Evolutionary conservation across 2,797 vertebrate genomes (phyloP).

Genomic region (Poeciliopsis presidionis): DNA sequence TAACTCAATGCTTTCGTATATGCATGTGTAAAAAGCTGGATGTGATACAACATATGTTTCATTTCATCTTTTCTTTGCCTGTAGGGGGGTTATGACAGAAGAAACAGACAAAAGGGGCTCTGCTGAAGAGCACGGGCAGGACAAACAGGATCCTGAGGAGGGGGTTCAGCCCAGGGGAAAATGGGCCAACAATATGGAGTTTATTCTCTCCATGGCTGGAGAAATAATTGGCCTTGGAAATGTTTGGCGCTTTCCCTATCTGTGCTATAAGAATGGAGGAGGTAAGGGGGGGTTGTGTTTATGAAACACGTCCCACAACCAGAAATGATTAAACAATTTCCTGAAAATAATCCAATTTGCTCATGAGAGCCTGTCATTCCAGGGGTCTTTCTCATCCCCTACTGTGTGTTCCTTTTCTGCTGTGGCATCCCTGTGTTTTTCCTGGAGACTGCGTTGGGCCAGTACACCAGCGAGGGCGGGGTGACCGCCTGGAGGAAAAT

Average conservation of each 20-base stretch:
- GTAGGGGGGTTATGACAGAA: slow-evolving; percentile 57
- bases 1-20: background rate
- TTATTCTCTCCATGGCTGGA: slow-evolving; percentile 89
- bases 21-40: background rate
- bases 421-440: slow-evolving; percentile 93
- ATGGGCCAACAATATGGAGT: slow-evolving; percentile 91
- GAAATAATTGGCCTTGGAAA: slow-evolving; percentile 92
- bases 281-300: slow-evolving; percentile 64
- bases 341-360: background rate
- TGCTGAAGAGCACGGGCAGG: slow-evolving; percentile 16
- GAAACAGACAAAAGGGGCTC: slow-evolving; percentile 28
- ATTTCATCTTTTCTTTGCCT: background rate
- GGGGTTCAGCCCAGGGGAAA: slow-evolving; percentile 80
- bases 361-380: slow-evolving; percentile 13
- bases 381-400: slow-evolving; percentile 95
- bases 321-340: background rate
- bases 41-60: background rate
- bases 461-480: slow-evolving; percentile 92
- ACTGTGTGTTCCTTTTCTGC: slow-evolving; percentile 90
- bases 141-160: slow-evolving; percentile 27
- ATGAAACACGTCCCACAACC: background rate
- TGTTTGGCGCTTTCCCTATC: slow-evolving; percentile 90
- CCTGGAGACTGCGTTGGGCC: slow-evolving; percentile 92
- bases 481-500: slow-evolving; percentile 96
- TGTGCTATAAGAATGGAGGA: slow-evolving; percentile 92